phyloP scores from a whole-genome alignment of 2,113 vertebrate species.

The Nyctereutes procyonoides region DNA sequence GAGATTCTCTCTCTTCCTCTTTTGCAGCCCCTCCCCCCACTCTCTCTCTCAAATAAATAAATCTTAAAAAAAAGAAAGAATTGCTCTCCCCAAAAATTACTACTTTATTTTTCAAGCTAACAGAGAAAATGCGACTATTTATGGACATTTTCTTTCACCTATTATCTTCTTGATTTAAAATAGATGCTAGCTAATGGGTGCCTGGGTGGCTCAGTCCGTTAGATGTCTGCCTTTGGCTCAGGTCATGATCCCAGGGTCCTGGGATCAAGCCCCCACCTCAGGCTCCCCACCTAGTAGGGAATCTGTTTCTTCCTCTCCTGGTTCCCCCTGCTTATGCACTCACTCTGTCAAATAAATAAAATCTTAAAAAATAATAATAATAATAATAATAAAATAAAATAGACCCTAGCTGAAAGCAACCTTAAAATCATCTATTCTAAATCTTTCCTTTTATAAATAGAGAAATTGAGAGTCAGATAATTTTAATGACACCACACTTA shows the following conservation, averaged over 20 bases:
- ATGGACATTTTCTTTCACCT: constrained; percentile 13
- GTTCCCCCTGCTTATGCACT: no score
- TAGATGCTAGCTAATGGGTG: neutral
- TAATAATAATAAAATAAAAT: constrained; percentile 29
- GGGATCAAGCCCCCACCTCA: no score
- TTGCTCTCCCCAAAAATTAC: constrained; percentile 58
- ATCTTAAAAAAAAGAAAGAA: neutral
- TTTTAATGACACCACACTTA: neutral
- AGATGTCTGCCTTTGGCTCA: no score
- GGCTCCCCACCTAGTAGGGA: no score
- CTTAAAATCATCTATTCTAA: neutral
- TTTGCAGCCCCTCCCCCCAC: no score
- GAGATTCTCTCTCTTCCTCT: neutral
- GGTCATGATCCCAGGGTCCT: no score
- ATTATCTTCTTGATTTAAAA: constrained; percentile 49
- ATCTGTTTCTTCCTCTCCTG: no score
- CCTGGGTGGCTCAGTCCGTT: no score
- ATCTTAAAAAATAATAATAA: no score
- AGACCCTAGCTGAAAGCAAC: neutral
- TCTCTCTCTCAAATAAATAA: neutral
- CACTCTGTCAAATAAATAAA: no score
- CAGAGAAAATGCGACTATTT: neutral
- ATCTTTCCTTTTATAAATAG: constrained; percentile 22
- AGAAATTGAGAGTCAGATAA: neutral
- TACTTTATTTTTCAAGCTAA: constrained; percentile 70